Evolutionary conservation across 2,113 vertebrate species (phyloP), one percentile per base, ranked within the genome.

Genomic region (Chionodraco myersi): DNA sequence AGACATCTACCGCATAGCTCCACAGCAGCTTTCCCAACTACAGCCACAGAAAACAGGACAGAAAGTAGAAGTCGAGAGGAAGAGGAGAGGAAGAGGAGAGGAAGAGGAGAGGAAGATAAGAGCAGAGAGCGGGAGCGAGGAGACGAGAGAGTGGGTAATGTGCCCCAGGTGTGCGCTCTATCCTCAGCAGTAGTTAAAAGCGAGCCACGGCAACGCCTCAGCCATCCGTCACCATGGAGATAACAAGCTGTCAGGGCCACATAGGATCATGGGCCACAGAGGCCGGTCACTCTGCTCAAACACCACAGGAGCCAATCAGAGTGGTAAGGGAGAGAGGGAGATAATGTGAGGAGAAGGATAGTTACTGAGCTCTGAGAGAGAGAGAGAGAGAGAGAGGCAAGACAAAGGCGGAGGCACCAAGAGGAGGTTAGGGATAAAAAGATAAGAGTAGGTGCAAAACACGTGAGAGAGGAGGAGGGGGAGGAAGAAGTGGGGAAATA

Each of bases 231-330:
- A 93, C 91, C 88, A 92, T 87, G 88, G 86, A 86, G 88, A 91
- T 94, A 93, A 93, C 90, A 93, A 93, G 91, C 91, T 93, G 91
- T 92, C 91, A 91, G 77, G 86, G 82, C 91, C 73, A 75, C 76
- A 80, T 77, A 87, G 90, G 81, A 93, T 85, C 90, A 92, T 49
- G 86, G 93, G 91, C 84, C 87, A 88, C 87, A 73, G 85, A 91
- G 84, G 86, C 84, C 75, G 80, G 88, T 89, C 89, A 92, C 91
- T 89, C 77, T 65, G 66, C 83, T 61, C 49, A 61, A 88, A 88
- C 82, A 78, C 85, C 80, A 12, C 80, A 67, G 71, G 84, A 93
- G 87, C 86, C 89, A 93, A 89, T 94, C 93, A 93, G 80, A 62
- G 54, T 26, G 36, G 64, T 53, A 67, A 64, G 41, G 62, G 75